These are phyloP conservation scores for Apostichopus californicus DNA, from an alignment of 35 echinoderm and acorn worm genomes.

Conservation along the genomic window DNA sequence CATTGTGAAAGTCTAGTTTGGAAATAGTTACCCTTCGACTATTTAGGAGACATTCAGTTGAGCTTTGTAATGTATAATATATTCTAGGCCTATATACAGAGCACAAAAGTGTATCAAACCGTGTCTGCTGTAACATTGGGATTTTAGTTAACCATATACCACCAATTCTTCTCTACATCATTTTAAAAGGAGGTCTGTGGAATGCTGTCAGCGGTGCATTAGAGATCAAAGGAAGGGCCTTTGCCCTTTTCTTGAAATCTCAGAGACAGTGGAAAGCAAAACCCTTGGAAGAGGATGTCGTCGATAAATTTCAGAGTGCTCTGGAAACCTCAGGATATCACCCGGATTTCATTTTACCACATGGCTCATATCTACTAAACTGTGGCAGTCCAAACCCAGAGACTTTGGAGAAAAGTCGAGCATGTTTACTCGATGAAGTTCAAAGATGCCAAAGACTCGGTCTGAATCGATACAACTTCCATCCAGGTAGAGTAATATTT, in stretches of 20 bases:
- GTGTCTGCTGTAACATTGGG: too few species aligned
- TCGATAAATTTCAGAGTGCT: constrained; percentile 69
- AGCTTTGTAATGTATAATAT: neutral
- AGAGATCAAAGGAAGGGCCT: constrained; percentile 74
- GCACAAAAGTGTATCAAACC: too few species aligned
- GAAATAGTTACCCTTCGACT: too few species aligned
- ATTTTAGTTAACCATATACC: neutral
- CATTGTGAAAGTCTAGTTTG: too few species aligned
- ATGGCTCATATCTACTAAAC: constrained; percentile 89
- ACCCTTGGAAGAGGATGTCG: constrained; percentile 74
- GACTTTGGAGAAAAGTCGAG: constrained; percentile 73
- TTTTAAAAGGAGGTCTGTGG: constrained; percentile 66
- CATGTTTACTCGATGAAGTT: constrained; percentile 68
- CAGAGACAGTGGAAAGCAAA: constrained; percentile 91
- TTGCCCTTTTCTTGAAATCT: constrained; percentile 86
- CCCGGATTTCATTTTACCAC: constrained; percentile 77
- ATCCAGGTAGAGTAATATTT: constrained; percentile 69
- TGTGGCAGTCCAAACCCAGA: constrained; percentile 86
- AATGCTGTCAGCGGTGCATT: constrained; percentile 80
- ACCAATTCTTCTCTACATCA: neutral
- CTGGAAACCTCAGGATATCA: constrained; percentile 55
- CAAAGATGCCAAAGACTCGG: constrained; percentile 84
- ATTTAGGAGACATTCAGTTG: too few species aligned
- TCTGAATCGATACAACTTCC: constrained; percentile 84
- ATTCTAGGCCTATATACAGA: too few species aligned